These are phyloP conservation scores for Trissolcus brochymenae DNA, from an alignment of 2,888 invertebrate genomes.

Conservation along the genomic window DNA sequence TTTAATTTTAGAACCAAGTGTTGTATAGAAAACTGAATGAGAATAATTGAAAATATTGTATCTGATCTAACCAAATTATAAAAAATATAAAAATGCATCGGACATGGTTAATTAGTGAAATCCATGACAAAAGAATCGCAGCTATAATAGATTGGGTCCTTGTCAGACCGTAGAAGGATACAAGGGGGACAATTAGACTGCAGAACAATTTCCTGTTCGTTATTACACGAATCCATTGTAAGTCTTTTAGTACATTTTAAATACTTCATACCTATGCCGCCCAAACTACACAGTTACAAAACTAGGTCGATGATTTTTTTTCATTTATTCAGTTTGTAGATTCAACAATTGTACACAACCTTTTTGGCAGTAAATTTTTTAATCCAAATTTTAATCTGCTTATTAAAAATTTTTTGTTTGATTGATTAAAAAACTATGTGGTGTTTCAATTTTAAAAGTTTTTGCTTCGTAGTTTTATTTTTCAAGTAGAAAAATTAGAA, in stretches of 20 bases:
- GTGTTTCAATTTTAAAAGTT: too few species aligned
- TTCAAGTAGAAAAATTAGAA: too few species aligned
- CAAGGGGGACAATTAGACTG: slow-evolving; percentile 68
- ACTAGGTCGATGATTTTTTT: slow-evolving; percentile 35
- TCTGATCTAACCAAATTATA: slow-evolving; percentile 6
- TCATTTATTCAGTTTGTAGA: too few species aligned
- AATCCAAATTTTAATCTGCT: too few species aligned
- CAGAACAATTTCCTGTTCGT: slow-evolving; percentile 72
- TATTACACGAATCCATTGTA: slow-evolving; percentile 67
- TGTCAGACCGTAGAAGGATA: slow-evolving; percentile 52
- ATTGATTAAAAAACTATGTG: too few species aligned
- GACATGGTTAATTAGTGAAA: slow-evolving; percentile 45
- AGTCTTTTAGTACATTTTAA: slow-evolving; percentile 61
- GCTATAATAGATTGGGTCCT: slow-evolving; percentile 54
- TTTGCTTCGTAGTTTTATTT: too few species aligned
- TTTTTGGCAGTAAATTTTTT: too few species aligned
- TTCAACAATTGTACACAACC: too few species aligned
- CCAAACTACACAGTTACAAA: slow-evolving; percentile 24
- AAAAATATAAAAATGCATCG: background rate
- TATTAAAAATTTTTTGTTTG: too few species aligned
- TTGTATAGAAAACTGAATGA: too few species aligned
- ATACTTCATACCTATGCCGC: slow-evolving; percentile 46
- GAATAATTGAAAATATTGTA: too few species aligned
- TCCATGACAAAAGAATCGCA: slow-evolving; percentile 42
- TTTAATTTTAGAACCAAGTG: too few species aligned